Evolutionary conservation across 2,797 vertebrate genomes (phyloP).

Genomic region (Lateolabrax maculatus): DNA sequence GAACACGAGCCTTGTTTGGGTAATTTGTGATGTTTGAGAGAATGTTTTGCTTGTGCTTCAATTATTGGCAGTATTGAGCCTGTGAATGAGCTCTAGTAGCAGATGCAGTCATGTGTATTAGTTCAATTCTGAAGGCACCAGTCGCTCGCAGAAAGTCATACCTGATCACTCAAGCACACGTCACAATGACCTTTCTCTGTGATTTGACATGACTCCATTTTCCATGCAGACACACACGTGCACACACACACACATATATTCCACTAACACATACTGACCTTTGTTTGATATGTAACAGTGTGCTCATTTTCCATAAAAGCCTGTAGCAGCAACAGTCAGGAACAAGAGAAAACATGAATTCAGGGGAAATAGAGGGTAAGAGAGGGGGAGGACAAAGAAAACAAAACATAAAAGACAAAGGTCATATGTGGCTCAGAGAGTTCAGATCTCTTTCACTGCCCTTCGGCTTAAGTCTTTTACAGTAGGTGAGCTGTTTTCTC

Average conservation of each 20-base stretch:
- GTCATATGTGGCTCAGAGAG: constrained; percentile 69
- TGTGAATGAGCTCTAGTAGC: constrained; percentile 36
- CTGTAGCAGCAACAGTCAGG: constrained; percentile 57
- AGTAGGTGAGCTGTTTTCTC: constrained; percentile 49
- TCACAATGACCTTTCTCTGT: constrained; percentile 75
- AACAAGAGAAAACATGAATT: constrained; percentile 66
- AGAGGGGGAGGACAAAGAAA: constrained; percentile 12
- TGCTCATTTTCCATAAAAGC: constrained; percentile 76
- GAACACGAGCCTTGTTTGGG: constrained; percentile 1
- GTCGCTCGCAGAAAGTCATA: constrained; percentile 32
- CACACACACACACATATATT: constrained; percentile 16
- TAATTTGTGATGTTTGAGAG: constrained; percentile 20
- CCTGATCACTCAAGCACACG: constrained; percentile 59
- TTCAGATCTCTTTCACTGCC: constrained; percentile 54
- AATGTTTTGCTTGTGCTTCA: constrained; percentile 4
- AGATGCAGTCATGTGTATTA: constrained; percentile 43
- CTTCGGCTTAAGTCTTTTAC: constrained; percentile 35
- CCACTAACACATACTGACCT: constrained; percentile 74
- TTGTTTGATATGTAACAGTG: constrained; percentile 80
- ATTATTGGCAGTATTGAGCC: constrained; percentile 47
- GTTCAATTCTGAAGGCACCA: constrained; percentile 19
- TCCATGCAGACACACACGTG: constrained; percentile 38
- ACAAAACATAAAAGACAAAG: constrained; percentile 64
- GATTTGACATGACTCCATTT: constrained; percentile 69
- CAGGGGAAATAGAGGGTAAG: constrained; percentile 36